Evolutionary conservation across 2,113 vertebrate genomes (phyloP).

Genomic region (Cairina moschata): DNA sequence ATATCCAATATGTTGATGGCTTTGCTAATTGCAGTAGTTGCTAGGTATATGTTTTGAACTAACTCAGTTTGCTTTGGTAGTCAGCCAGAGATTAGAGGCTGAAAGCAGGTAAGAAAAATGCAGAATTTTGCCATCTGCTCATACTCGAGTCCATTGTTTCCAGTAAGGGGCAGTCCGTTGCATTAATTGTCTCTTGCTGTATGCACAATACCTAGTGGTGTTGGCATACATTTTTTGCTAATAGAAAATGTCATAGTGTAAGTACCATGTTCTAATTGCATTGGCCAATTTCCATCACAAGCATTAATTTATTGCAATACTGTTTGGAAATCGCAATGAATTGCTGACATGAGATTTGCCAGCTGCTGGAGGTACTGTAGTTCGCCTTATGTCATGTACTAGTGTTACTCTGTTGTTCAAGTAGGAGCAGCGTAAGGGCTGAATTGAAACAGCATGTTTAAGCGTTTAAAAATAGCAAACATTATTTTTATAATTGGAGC

Average conservation of each 20-base stretch:
- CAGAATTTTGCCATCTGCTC: conserved; percentile 32
- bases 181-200: background rate
- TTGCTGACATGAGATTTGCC: background rate
- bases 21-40: background rate
- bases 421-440: background rate
- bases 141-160: background rate
- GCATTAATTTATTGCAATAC: conserved; percentile 46
- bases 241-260: conserved; percentile 41
- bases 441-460: background rate
- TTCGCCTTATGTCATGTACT: accelerated
- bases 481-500: background rate
- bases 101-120: background rate
- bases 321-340: background rate
- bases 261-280: conserved; percentile 12
- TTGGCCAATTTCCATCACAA: conserved; percentile 40
- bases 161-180: background rate
- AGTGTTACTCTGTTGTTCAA: background rate
- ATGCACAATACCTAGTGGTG: background rate
- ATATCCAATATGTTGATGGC: background rate
- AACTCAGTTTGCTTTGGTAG: background rate
- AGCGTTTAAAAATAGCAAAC: background rate
- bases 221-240: background rate
- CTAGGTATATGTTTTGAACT: background rate
- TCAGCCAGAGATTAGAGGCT: background rate
- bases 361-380: background rate